phyloP scores from a whole-genome alignment of 2,888 invertebrate genomes.

The Diarsia dahlii region DNA sequence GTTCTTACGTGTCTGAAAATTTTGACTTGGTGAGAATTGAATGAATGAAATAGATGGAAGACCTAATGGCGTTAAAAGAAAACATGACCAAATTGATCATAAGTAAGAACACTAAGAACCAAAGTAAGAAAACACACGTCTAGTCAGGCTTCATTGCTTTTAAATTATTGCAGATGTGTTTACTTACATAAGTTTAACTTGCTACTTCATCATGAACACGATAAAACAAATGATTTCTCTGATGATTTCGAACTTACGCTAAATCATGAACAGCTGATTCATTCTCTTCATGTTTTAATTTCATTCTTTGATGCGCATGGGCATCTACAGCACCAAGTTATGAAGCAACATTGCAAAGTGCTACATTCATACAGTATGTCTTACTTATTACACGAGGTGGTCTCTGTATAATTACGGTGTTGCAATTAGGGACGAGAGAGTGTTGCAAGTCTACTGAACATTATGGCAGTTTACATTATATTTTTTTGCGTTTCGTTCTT shows the following conservation, averaged over 20 bases:
- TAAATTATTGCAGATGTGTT: slow-evolving; percentile 7
- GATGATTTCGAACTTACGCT: slow-evolving; percentile 14
- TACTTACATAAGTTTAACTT: slow-evolving; percentile 9
- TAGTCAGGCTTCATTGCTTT: slow-evolving; percentile 14
- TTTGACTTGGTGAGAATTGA: slow-evolving; percentile 25
- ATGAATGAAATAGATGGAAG: not conserved
- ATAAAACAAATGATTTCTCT: slow-evolving; percentile 24
- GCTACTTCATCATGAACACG: slow-evolving; percentile 14
- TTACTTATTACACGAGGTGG: slow-evolving; percentile 49
- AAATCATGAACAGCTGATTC: slow-evolving; percentile 27
- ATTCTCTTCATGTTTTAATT: slow-evolving; percentile 27
- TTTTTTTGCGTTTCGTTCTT: slow-evolving; percentile 39
- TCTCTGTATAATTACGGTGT: slow-evolving; percentile 61
- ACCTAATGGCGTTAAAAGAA: not conserved
- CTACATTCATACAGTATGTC: slow-evolving; percentile 47
- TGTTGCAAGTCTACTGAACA: slow-evolving; percentile 61
- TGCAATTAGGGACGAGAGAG: slow-evolving; percentile 65
- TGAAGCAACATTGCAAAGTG: slow-evolving; percentile 46
- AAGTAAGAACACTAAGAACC: slow-evolving; percentile 8
- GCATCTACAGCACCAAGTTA: slow-evolving; percentile 7
- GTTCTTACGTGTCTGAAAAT: slow-evolving; percentile 3
- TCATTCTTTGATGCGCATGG: slow-evolving; percentile 37
- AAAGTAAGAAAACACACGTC: not conserved
- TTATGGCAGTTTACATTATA: slow-evolving; percentile 58
- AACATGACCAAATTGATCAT: not conserved